Evolutionary conservation across 1,140 invertebrate genomes (phyloP), one percentile per base, ranked within the genome.

Genomic region (Aphaenogaster ashmeadi): DNA sequence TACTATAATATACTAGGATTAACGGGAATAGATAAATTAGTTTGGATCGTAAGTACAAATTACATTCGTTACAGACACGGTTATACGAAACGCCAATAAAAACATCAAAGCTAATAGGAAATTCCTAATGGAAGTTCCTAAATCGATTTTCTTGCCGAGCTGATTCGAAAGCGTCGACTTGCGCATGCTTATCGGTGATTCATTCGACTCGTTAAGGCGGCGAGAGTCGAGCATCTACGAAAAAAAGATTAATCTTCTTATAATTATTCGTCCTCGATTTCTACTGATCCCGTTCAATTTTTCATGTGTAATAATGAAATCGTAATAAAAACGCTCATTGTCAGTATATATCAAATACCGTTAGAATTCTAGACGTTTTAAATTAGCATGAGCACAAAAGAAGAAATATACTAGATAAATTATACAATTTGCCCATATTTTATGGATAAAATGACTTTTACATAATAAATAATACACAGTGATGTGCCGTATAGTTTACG

Each of bases 191-290:
- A 91, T 71, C 56, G 47, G 66, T 87, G 86, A 91, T 90, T 88
- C 78, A 79, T 92, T 92, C 75, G 87, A 78, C 90, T 92, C 88
- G 90, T 93, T 93, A 93, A 91, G 74, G 79, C 83, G 89, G 87
- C 75, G 86, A 69, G 9, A 72, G 8, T 54, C n/a, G 50, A 58
- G 54, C 41, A 67, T 86, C 85, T 92, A 74, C 60, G 41, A 75
- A 90, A 85, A 50, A 71, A 88, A 90, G 80, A 90, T 90, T 80
- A 90, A 90, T 90, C 86, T 69, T 18, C 9, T 80, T 88, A 86
- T 90, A 90, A 90, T 90, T 90, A 77, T 77, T 72, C 47, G 38
- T 36, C 41, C 50, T 71, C 56, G 36, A 50, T 87, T 81, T 15
- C 41, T 56, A 72, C 47, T 54, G 47, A 67, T 54, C 5, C 58